Evolutionary conservation across 2,113 vertebrate genomes (phyloP).

Genomic region (Podarcis cretensis): DNA sequence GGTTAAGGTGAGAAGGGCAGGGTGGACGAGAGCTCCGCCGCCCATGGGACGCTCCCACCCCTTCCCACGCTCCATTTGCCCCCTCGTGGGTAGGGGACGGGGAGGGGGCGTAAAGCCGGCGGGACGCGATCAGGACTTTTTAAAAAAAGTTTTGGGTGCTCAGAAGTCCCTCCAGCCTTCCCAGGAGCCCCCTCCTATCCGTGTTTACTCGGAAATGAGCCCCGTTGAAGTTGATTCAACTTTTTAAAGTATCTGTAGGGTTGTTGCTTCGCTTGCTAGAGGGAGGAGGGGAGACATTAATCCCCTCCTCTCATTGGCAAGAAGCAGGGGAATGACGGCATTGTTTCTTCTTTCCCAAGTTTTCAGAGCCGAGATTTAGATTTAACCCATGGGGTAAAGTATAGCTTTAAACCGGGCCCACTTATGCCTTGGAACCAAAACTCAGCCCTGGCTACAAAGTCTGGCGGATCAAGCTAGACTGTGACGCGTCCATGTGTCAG

Average conservation of each 20-base stretch:
- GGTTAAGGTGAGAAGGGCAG: slow-evolving; percentile 80
- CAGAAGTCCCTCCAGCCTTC: neutral
- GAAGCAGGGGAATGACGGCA: neutral
- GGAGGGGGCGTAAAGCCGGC: neutral
- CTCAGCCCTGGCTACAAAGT: neutral
- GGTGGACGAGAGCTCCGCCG: neutral
- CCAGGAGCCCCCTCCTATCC: neutral
- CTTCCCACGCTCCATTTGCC: neutral
- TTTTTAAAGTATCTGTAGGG: neutral
- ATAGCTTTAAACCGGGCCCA: too few species aligned
- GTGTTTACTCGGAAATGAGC: neutral
- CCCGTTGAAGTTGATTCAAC: neutral
- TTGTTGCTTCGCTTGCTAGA: neutral
- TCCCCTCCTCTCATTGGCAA: neutral
- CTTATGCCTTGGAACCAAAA: neutral
- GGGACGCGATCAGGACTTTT: too few species aligned
- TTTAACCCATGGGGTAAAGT: neutral
- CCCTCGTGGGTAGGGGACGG: neutral
- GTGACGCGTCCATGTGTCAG: neutral
- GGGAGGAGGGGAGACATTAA: neutral
- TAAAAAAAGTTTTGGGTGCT: neutral
- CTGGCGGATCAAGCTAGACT: too few species aligned
- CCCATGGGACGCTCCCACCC: neutral
- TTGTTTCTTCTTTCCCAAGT: neutral
- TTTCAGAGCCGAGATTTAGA: neutral